Conservation (phyloP, 2,888 invertebrate genomes). For the Argyra leucocephala region DNA sequence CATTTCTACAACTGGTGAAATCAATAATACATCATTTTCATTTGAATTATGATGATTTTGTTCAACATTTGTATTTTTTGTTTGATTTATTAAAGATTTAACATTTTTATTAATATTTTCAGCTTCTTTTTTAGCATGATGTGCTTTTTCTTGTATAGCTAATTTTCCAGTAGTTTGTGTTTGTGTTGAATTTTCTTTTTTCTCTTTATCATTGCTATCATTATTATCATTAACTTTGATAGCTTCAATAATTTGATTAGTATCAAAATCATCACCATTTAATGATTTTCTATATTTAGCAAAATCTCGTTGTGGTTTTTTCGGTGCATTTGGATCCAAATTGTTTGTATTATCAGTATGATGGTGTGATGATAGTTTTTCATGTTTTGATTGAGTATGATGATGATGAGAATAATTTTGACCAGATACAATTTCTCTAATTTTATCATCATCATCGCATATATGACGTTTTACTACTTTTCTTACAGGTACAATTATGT, state of each 20-base stretch:
- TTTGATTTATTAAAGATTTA: background rate
- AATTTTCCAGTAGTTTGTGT: background rate
- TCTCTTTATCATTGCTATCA: background rate
- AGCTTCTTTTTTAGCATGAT: background rate
- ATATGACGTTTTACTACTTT: constrained; percentile 19
- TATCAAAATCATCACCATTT: constrained; percentile 7
- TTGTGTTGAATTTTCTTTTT: background rate
- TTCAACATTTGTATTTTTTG: background rate
- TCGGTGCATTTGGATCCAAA: constrained; percentile 22
- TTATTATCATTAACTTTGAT: background rate
- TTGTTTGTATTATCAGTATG: background rate
- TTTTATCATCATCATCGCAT: constrained; percentile 21
- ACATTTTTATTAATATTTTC: background rate
- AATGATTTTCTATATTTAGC: constrained; percentile 21
- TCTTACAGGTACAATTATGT: constrained; percentile 21
- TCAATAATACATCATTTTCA: background rate
- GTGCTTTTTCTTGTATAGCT: background rate
- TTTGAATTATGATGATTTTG: background rate
- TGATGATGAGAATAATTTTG: too few relatives aligned
- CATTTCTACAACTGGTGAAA: background rate
- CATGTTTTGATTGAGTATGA: background rate
- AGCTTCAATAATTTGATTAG: background rate
- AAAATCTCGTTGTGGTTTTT: constrained; percentile 27
- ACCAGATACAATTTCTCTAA: background rate
- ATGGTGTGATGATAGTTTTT: constrained; percentile 13